Base-by-base conservation (phyloP, 1,140 invertebrate species). In the Drosophila nigromelanica region DNA sequence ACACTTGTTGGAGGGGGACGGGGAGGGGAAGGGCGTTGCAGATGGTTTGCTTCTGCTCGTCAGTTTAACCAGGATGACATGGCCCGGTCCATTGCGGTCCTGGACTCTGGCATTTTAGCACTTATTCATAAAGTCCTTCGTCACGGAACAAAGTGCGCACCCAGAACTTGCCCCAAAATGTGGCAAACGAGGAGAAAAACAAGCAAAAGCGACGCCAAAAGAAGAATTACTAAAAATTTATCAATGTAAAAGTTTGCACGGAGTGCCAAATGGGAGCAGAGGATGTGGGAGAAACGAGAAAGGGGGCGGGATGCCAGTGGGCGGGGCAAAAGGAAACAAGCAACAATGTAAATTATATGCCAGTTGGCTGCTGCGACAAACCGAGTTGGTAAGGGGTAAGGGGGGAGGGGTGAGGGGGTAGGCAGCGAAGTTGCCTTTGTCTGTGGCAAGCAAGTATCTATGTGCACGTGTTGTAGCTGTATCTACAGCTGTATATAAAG, bases 21-120 rank as follows among this genome's bases (percentile, higher is more conserved):
- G 21, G 42, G 40, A 15, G n/a, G 21, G 0, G 33, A 2, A 35
- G 8, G 2, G n/a, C 55, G 10, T 35, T 42, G 54, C 59, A 70
- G 42, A 40, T 52, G 50, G 39, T 48, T 33, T 64, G 52, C 60
- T 48, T 51, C 61, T 56, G 68, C 73, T 90, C 90, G 89, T 91
- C 86, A 91, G 90, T 90, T 91, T 90, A 91, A 91, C 90, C 90
- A 90, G 79, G 73, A 89, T 91, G 90, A 91, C 90, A 91, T 91
- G 90, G 82, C 82, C 90, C 75, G 89, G 90, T 81, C 90, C 80
- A 83, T 89, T 89, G 89, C 86, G 89, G 89, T 90, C 89, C 89
- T 90, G 89, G 89, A 89, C 89, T 90, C 83, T 90, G 89, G 80
- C 89, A 90, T 90, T 90, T 90, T 80, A 85, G 89, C 89, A 90